These are phyloP conservation scores for Sisor rabdophorus DNA, from an alignment of 2,113 vertebrate species.

Conservation along the genomic window DNA sequence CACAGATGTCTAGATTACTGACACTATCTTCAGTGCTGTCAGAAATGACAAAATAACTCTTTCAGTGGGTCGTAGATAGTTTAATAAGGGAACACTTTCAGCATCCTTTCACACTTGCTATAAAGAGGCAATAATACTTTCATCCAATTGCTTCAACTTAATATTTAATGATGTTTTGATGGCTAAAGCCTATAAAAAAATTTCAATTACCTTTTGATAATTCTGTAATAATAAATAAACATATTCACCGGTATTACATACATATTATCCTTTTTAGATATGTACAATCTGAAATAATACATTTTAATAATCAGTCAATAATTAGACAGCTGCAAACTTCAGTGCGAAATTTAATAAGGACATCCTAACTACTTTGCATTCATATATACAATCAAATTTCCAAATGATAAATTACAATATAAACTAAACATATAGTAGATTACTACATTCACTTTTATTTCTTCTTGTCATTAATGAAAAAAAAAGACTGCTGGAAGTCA, in stretches of 20 bases:
- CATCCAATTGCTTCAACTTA: not conserved
- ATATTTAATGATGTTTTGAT: not conserved
- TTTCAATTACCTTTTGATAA: not conserved
- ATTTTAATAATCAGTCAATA: not conserved
- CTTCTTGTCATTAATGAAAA: not conserved
- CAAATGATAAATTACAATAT: conserved; percentile 39
- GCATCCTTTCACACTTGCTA: not conserved
- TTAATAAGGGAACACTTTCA: not conserved
- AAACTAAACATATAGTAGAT: conserved; percentile 10
- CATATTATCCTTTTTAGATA: not conserved
- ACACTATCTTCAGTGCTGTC: not conserved
- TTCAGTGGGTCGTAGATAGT: not conserved
- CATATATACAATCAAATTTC: conserved; percentile 26
- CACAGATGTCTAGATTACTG: not conserved
- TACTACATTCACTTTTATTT: too few relatives aligned
- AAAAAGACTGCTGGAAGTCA: not conserved
- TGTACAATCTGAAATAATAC: not conserved
- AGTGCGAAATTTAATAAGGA: conserved; percentile 33
- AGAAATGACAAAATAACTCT: not conserved
- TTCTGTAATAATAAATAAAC: not conserved
- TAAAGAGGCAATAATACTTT: too few relatives aligned
- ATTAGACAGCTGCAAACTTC: not conserved
- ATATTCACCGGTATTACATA: not conserved
- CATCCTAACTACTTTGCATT: conserved; percentile 3
- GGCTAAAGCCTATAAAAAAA: not conserved